Percentiles rank a stretch among this genome's conserved stretches.
These are phyloP conservation scores for Lerista edwardsae DNA, from an alignment of 2,797 vertebrate species.

Conservation along the genomic window DNA sequence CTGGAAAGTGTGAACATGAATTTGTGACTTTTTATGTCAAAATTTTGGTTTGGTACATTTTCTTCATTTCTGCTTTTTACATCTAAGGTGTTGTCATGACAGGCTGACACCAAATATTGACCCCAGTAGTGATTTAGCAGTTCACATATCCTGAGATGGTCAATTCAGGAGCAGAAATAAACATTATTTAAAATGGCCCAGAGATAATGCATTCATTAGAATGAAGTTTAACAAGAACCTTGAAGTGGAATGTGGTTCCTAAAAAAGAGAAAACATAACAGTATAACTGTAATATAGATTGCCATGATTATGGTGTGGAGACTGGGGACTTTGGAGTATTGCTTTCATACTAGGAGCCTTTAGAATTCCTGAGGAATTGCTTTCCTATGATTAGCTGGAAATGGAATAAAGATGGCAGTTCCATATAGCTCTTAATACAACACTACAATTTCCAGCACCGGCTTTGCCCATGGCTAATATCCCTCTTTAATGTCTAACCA, in stretches of 20 bases:
- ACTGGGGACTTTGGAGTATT: not conserved
- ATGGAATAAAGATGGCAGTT: no score
- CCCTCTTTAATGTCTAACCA: no score
- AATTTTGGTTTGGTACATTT: not conserved
- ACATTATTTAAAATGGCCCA: not conserved
- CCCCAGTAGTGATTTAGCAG: not conserved
- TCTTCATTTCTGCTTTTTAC: constrained; percentile 1
- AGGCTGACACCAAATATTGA: not conserved
- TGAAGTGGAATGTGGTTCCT: not conserved
- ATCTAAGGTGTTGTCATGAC: not conserved
- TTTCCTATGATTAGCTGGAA: no score
- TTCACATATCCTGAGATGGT: not conserved
- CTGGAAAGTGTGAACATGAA: constrained; percentile 29
- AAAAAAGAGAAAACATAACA: not conserved
- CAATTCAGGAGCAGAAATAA: not conserved
- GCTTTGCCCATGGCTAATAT: no score
- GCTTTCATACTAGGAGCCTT: no score
- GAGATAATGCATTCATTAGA: not conserved
- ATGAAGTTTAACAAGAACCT: not conserved
- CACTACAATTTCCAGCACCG: no score
- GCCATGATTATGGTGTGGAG: not conserved
- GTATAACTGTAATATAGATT: not conserved
- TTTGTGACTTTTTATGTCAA: not conserved
- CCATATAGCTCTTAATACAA: no score
- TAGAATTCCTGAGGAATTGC: not conserved